Evolutionary conservation across 2,888 invertebrate genomes (phyloP), one percentile per base, ranked within the genome.

Genomic region (Drosophila testacea): DNA sequence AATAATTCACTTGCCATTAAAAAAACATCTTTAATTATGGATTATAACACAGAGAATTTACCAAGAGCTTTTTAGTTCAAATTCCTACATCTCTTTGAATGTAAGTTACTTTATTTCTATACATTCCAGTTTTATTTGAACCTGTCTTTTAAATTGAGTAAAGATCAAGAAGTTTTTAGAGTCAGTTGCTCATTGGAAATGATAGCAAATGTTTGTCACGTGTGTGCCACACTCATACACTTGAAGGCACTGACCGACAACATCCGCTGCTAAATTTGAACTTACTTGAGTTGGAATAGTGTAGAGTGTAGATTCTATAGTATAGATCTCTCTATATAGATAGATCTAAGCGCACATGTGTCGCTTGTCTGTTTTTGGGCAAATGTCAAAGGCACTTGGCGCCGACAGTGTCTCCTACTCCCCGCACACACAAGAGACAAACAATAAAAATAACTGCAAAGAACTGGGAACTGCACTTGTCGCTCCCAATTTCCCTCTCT

Each of bases 371-470:
- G 28, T 51, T 66, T 70, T 77, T 72, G 56, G 66, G 47, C 57
- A 80, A 78, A 78, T 85, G 85, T 80, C 85, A 82, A 81, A 69
- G 69, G 47, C 72, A 74, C 74, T 82, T 69, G 80, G 74, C 70
- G 84, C 69, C 73, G 70, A 70, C 51, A 76, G 51, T 32, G 51
- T 39, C 65, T 62, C 11, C 50, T 7, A 55, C 52, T 62, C 13
- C 34, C 39, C 11, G 34, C n/a, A 54, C 32, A 32, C 6, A 32
- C 32, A 32, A 32, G 32, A 32, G 7, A 6, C 42, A 54, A 51
- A 56, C 44, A 59, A 56, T 56, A 55, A 48, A 77, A 69, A 73
- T 77, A 77, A 48, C 68, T 34, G 48, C 54, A 61, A 36, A 54
- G 57, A 65, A 55, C 44, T 51, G 41, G 41, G 65, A 55, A 66